Conservation (phyloP, 2,113 vertebrate genomes). For the Condylura cristata region DNA sequence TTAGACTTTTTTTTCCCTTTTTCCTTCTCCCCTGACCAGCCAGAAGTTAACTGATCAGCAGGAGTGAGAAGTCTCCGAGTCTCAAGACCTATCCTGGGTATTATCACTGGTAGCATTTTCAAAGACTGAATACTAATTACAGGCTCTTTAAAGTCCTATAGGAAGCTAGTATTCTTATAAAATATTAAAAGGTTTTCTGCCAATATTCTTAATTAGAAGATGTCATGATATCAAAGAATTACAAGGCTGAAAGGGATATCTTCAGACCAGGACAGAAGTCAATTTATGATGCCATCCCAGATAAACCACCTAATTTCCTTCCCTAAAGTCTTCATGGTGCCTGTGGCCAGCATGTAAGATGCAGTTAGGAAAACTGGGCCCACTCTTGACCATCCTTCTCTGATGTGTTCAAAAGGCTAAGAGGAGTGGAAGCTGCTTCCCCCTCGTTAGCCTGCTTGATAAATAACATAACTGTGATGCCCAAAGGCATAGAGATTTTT, state of each 20-base stretch:
- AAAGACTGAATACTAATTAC: constrained; percentile 42
- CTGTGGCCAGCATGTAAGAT: neutral
- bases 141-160: neutral
- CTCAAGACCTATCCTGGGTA: neutral
- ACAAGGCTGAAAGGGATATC: constrained; percentile 40
- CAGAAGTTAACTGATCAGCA: neutral
- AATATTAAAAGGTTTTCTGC: constrained; percentile 69
- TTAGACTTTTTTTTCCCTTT: neutral
- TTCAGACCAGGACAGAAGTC: constrained; percentile 35
- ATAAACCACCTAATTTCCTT: constrained; percentile 41
- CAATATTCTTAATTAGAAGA: constrained; percentile 65
- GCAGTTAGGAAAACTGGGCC: constrained; percentile 2
- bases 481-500: constrained; percentile 44
- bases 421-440: neutral
- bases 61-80: neutral
- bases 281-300: neutral
- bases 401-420: constrained; percentile 54
- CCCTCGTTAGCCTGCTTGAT: constrained; percentile 47
- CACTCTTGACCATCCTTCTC: constrained; percentile 8
- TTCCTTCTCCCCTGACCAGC: neutral
- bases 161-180: constrained; percentile 56
- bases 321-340: constrained; percentile 19
- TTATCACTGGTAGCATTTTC: neutral
- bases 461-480: constrained; percentile 38
- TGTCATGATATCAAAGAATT: neutral